Conservation (phyloP, 1,140 invertebrate species). For the Aphis craccivora region DNA sequence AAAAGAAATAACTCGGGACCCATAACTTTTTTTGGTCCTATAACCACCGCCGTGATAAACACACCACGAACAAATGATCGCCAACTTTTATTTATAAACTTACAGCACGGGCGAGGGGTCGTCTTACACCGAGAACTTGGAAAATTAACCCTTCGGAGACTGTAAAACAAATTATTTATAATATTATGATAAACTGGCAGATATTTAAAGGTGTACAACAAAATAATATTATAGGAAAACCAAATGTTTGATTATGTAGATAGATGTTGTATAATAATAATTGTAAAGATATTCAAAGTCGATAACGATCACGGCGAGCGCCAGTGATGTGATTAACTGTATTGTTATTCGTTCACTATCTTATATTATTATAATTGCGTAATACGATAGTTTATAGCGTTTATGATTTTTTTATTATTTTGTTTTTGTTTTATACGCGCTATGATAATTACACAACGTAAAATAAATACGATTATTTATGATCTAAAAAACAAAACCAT, state of each 20-base stretch:
- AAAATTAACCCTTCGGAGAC: neutral
- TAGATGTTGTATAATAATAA: neutral
- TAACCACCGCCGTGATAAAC: neutral
- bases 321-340: neutral
- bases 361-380: neutral
- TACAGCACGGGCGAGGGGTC: neutral
- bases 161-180: neutral
- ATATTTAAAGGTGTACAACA: neutral
- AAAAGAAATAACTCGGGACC: neutral
- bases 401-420: neutral
- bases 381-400: neutral
- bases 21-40: neutral
- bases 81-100: neutral
- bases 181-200: neutral
- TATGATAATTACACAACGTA: neutral
- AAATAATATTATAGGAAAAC: neutral
- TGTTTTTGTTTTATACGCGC: neutral
- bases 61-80: neutral
- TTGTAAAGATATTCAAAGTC: neutral
- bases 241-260: neutral
- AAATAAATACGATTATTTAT: constrained; percentile 2
- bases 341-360: neutral
- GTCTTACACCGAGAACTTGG: neutral
- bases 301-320: neutral
- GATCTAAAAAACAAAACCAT: neutral